Percentiles rank a stretch among this genome's conserved stretches.
These are phyloP conservation scores for Cephonodes hylas DNA, from an alignment of 2,888 invertebrate species.

Conservation along the genomic window DNA sequence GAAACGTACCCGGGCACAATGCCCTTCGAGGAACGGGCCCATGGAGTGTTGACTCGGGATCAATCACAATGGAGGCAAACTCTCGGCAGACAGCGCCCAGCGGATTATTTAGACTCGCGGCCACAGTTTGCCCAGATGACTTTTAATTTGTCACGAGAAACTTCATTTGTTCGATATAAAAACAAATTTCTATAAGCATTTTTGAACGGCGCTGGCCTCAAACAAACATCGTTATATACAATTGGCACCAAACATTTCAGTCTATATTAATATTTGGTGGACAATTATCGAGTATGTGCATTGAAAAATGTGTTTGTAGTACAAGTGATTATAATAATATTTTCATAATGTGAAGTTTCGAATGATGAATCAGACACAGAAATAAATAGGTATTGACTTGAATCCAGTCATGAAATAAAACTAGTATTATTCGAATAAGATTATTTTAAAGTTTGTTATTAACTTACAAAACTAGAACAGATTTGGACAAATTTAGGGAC, in stretches of 20 bases:
- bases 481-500: too few relatives aligned
- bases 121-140: constrained; percentile 68
- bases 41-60: constrained; percentile 67
- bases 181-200: background rate
- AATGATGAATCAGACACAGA: too few relatives aligned
- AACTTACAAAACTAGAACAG: too few relatives aligned
- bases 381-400: too few relatives aligned
- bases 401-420: too few relatives aligned
- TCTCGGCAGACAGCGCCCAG: constrained; percentile 50
- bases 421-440: too few relatives aligned
- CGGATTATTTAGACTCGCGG: constrained; percentile 66
- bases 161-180: background rate
- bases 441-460: too few relatives aligned
- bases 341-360: too few relatives aligned
- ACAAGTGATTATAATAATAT: too few relatives aligned
- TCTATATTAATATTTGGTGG: background rate
- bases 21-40: constrained; percentile 63
- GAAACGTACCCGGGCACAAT: constrained; percentile 63
- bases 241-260: background rate
- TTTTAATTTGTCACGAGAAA: constrained; percentile 23
- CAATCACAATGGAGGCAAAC: constrained; percentile 71
- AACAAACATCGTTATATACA: background rate
- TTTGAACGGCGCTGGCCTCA: background rate
- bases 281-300: too few relatives aligned
- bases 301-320: too few relatives aligned